Base-by-base conservation (phyloP, 1,140 invertebrate genomes). In the Pachypsylla venusta region DNA sequence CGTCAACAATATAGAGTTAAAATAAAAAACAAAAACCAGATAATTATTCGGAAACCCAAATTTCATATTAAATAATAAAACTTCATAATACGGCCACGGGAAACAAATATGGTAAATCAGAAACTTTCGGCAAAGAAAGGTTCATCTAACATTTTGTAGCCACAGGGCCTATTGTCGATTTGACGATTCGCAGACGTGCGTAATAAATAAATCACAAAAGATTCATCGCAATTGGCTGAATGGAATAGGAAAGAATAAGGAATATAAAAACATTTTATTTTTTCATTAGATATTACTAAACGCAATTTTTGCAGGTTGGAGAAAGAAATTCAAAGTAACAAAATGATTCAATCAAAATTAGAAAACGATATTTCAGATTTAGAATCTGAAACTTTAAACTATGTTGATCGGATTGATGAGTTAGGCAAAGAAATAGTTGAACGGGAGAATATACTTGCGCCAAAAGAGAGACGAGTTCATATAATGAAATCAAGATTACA, bases 381-480 rank as follows among this genome's bases (percentile, higher is more conserved):
- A 22, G 42, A 48, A 48, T 19, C 7, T 10, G 4, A 48, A 48
- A 48, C 16, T 19, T 10, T 19, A 4, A 48, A 48, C 42, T 48
- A n/a, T 4, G 42, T 19, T 19, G 4, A 3, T 48, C 42, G 42
- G 7, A 48, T 48, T 10, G 42, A 48, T 19, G 42, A 48, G 22
- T 48, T 48, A 22, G 7, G 16, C 7, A 19, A 19, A 48, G 42
- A 48, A 48, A 48, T 48, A 10, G 5, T 48, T 10, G 42, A 48
- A 48, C 16, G 5, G n/a, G 42, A 48, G 7, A 48, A 48, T 4
- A 10, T 48, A 7, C 42, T 48, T 4, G 22, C 22, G 16, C 42
- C 42, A 3, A 48, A 48, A 48, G 4, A 66, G 69, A 62, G 70
- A 69, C 57, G 71, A 73, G 60, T 61, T 70, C 26, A 62, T 54